Percentiles rank a stretch among this genome's conserved stretches.
phyloP scores from a whole-genome alignment of 92 coral and sea anemone species.

The Epizoanthus stellaris region DNA sequence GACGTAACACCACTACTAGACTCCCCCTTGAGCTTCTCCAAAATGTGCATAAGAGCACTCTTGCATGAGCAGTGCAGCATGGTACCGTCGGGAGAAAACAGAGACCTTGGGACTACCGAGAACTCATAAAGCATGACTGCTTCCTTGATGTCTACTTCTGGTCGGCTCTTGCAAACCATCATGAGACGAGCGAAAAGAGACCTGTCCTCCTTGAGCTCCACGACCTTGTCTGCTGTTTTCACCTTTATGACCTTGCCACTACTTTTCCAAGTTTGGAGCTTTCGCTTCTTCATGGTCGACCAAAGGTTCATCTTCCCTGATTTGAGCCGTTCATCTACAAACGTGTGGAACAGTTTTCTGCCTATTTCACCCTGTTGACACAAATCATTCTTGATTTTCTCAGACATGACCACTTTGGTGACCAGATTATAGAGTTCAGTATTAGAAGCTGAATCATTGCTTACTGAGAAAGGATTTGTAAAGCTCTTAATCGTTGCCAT shows the following conservation, averaged over 20 bases:
- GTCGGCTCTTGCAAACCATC: conserved; percentile 70
- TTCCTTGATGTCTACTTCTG: conserved; percentile 58
- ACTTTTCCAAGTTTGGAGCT: conserved; percentile 56
- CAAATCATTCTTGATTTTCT: background rate
- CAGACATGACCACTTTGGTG: conserved; percentile 5
- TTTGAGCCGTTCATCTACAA: conserved; percentile 60
- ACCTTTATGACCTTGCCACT: conserved; percentile 57
- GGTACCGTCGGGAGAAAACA: conserved; percentile 64
- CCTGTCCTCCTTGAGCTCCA: conserved; percentile 3
- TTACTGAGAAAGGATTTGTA: conserved; percentile 47
- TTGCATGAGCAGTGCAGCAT: conserved; percentile 64
- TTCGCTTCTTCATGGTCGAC: conserved; percentile 64
- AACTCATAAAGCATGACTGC: conserved; percentile 59
- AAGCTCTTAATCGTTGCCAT: conserved; percentile 23
- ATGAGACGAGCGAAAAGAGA: conserved; percentile 55
- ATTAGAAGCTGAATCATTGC: conserved; percentile 8
- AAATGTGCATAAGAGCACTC: conserved; percentile 53
- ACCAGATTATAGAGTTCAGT: background rate
- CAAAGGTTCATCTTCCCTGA: conserved; percentile 51
- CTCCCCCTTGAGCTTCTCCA: conserved; percentile 39
- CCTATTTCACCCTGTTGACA: conserved; percentile 17
- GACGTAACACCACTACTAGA: conserved; percentile 1
- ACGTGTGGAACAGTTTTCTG: conserved; percentile 39
- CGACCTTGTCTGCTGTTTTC: conserved; percentile 28
- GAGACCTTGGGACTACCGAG: conserved; percentile 58